Conservation (phyloP, 2,113 vertebrate genomes). For the Cephalopterus ornatus region DNA sequence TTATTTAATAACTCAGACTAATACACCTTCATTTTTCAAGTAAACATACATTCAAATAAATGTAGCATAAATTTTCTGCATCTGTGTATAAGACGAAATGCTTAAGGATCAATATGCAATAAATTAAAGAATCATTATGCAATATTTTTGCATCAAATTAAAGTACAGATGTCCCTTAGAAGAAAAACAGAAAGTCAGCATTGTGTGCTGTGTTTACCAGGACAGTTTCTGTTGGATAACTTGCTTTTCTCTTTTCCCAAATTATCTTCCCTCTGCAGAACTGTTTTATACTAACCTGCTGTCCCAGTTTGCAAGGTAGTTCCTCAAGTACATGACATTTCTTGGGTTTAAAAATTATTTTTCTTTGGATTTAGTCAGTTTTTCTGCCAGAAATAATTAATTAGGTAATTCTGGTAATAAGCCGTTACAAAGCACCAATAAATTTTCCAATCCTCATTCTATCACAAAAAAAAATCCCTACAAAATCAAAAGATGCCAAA, state of each 20-base stretch:
- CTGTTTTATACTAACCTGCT: not conserved
- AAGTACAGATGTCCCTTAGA: not conserved
- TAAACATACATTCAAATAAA: not conserved
- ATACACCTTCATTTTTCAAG: not conserved
- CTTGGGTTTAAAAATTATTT: not conserved
- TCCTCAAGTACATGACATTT: not conserved
- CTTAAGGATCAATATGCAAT: not conserved
- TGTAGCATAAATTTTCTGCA: not conserved
- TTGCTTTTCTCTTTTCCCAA: not conserved
- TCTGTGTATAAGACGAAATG: not conserved
- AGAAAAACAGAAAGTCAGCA: not conserved
- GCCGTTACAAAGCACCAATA: not conserved
- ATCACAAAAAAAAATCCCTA: not conserved
- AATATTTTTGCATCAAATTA: not conserved
- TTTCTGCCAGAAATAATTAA: not conserved
- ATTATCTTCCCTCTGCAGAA: not conserved
- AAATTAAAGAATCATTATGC: not conserved
- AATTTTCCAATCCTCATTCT: not conserved
- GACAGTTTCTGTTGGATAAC: not conserved
- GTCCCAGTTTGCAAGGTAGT: not conserved
- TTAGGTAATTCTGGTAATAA: not conserved
- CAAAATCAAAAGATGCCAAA: not conserved
- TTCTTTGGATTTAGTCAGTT: not conserved
- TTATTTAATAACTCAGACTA: not conserved
- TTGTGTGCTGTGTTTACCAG: not conserved